These are phyloP conservation scores for Tolmerus cingulatus DNA, from an alignment of 2,888 invertebrate species.

Conservation along the genomic window DNA sequence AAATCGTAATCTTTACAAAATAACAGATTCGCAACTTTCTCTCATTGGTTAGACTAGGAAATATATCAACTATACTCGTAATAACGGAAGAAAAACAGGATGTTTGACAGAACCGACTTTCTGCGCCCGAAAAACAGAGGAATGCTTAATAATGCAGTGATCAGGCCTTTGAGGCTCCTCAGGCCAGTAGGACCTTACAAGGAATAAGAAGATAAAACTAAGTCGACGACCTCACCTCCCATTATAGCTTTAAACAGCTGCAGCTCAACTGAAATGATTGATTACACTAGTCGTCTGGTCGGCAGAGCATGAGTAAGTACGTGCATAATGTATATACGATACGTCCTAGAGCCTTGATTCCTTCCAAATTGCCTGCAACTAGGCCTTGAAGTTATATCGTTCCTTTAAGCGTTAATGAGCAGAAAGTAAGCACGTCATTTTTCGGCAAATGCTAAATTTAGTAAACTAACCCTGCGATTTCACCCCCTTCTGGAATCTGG, in stretches of 20 bases:
- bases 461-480: neutral
- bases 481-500: neutral
- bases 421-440: neutral
- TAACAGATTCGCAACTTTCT: neutral
- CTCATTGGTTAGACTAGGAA: neutral
- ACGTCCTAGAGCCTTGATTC: neutral
- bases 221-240: neutral
- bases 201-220: neutral
- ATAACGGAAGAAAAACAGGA: neutral
- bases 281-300: neutral
- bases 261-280: conserved; percentile 17
- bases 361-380: neutral
- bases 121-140: neutral
- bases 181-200: neutral
- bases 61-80: neutral
- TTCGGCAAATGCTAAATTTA: neutral
- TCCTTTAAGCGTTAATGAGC: neutral
- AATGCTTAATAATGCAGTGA: neutral
- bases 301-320: neutral
- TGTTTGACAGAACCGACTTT: neutral
- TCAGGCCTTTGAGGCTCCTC: neutral
- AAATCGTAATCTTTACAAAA: neutral
- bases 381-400: neutral
- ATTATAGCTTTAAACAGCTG: neutral
- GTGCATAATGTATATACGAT: neutral